phyloP scores from a whole-genome alignment of 2,113 vertebrate genomes.

The Sebastes schlegelii region DNA sequence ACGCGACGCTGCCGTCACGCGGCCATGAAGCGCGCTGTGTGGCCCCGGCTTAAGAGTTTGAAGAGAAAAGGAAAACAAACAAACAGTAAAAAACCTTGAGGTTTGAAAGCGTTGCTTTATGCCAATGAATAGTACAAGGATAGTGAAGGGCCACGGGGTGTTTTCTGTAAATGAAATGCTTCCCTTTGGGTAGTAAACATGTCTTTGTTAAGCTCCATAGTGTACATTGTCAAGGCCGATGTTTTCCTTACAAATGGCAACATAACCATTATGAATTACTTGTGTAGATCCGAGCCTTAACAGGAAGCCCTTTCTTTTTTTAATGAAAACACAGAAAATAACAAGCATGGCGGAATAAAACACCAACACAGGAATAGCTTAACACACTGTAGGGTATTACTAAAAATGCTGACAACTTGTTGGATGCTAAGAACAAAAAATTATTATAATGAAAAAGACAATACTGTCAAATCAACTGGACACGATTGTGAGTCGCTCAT shows the following conservation, averaged over 20 bases:
- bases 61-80: not conserved
- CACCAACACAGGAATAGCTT: not conserved
- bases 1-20: too few relatives aligned
- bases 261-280: not conserved
- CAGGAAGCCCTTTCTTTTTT: not conserved
- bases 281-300: not conserved
- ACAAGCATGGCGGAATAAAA: not conserved
- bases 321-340: not conserved
- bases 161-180: not conserved
- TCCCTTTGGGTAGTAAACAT: conserved; percentile 4
- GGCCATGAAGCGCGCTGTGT: too few relatives aligned
- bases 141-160: not conserved
- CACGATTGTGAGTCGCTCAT: not conserved
- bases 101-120: not conserved
- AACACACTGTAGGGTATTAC: not conserved
- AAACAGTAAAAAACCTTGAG: not conserved
- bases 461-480: not conserved
- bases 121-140: not conserved
- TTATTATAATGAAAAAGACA: not conserved
- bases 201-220: not conserved
- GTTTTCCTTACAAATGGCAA: conserved; percentile 12
- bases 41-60: too few relatives aligned
- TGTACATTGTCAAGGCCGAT: not conserved
- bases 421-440: not conserved
- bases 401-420: not conserved